Percentiles rank a stretch among this genome's conserved stretches.
These are phyloP conservation scores for Oscheius sp. DNA, from an alignment of 1,140 invertebrate species.

Conservation along the genomic window DNA sequence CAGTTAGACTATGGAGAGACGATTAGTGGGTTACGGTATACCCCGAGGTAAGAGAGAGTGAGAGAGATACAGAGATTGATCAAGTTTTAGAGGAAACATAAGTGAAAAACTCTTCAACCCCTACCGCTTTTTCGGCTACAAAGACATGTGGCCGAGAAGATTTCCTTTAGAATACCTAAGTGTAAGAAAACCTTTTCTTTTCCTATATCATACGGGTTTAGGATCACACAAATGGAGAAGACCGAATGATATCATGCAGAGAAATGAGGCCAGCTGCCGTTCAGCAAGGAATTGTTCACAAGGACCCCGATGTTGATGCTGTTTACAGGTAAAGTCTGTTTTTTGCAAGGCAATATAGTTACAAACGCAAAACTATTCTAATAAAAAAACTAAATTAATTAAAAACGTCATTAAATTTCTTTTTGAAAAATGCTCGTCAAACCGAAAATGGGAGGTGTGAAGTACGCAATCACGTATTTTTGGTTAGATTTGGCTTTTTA, in stretches of 20 bases:
- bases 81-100: constrained; percentile 43
- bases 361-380: too few species aligned
- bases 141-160: constrained; percentile 52
- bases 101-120: constrained; percentile 52
- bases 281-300: constrained; percentile 61
- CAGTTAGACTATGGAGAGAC: constrained; percentile 19
- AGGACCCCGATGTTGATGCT: constrained; percentile 62
- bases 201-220: too few species aligned
- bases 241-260: background rate
- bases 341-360: too few species aligned
- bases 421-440: background rate
- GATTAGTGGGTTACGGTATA: constrained; percentile 17
- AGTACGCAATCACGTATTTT: background rate
- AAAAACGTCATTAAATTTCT: background rate
- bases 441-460: background rate
- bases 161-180: constrained; percentile 49
- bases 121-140: constrained; percentile 59
- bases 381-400: background rate
- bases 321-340: constrained; percentile 53
- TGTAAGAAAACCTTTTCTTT: too few species aligned
- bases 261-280: constrained; percentile 45
- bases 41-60: background rate
- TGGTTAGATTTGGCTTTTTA: background rate
- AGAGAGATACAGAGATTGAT: too few species aligned
- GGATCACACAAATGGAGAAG: background rate